Conservation (phyloP, 2,888 invertebrate species). For the Phasia obesa region DNA sequence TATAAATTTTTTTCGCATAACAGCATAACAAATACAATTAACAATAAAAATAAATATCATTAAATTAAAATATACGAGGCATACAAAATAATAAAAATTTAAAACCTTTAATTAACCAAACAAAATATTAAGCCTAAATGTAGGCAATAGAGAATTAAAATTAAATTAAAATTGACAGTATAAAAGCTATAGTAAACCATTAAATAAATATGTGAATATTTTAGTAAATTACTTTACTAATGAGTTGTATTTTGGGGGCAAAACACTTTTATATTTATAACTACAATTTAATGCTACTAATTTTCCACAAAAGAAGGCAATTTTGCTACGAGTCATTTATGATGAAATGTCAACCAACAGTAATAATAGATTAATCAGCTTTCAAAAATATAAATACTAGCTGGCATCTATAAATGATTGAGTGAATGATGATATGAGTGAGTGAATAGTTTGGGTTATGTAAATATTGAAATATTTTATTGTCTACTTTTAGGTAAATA, state of each 20-base stretch:
- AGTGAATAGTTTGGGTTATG: neutral
- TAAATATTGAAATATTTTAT: constrained; percentile 29
- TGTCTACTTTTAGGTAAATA: constrained; percentile 38
- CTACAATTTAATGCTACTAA: neutral
- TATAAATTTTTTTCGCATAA: too few relatives aligned
- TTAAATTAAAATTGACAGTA: neutral
- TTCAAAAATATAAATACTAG: neutral
- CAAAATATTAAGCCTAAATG: constrained; percentile 24
- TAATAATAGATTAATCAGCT: constrained; percentile 50
- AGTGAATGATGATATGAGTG: neutral
- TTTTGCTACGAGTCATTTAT: neutral
- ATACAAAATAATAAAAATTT: neutral
- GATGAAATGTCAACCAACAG: constrained; percentile 58
- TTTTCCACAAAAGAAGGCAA: neutral
- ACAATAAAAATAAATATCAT: neutral
- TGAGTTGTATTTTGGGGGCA: constrained; percentile 40
- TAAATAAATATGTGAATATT: constrained; percentile 59
- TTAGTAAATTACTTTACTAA: constrained; percentile 59
- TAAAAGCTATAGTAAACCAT: neutral
- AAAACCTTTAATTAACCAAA: neutral
- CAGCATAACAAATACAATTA: neutral
- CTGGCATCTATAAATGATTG: neutral
- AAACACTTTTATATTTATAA: constrained; percentile 13
- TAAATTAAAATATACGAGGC: neutral
- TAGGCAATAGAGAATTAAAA: constrained; percentile 1